Conservation (phyloP, 2,888 invertebrate genomes). For the Aradus depressus region DNA sequence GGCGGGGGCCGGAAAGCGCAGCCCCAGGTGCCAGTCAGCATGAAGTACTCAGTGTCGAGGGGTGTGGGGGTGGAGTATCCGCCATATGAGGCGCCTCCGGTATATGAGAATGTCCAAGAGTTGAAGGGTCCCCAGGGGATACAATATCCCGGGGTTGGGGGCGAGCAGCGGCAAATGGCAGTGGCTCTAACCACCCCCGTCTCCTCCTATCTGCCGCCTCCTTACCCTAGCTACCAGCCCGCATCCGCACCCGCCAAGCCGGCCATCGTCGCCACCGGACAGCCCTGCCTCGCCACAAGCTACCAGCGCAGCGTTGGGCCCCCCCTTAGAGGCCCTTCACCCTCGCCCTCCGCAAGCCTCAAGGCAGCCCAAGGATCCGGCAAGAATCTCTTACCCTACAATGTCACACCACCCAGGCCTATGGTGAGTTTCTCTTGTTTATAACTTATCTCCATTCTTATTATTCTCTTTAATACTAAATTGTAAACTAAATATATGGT, state of each 20-base stretch:
- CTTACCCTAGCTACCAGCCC: constrained; percentile 22
- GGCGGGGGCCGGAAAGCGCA: constrained; percentile 63
- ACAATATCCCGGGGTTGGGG: constrained; percentile 37
- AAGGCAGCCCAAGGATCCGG: constrained; percentile 35
- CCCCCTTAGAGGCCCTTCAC: constrained; percentile 35
- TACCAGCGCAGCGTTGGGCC: constrained; percentile 29
- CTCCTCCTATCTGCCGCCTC: constrained; percentile 26
- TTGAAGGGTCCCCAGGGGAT: constrained; percentile 36
- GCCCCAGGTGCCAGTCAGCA: constrained; percentile 62
- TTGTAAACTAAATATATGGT: too few relatives aligned
- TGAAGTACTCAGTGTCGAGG: constrained; percentile 34
- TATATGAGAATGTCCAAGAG: constrained; percentile 53
- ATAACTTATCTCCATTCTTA: neutral
- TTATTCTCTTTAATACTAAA: too few relatives aligned
- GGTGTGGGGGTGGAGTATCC: constrained; percentile 37
- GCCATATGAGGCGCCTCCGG: constrained; percentile 45
- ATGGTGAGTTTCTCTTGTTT: constrained; percentile 38
- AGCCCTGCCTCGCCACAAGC: constrained; percentile 30
- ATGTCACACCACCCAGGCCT: constrained; percentile 76
- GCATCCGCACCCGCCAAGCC: constrained; percentile 17
- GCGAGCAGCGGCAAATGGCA: constrained; percentile 26
- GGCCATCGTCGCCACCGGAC: constrained; percentile 22
- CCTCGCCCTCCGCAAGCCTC: constrained; percentile 34
- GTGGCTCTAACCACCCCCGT: constrained; percentile 25
- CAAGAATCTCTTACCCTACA: constrained; percentile 71